A percentile compares a stretch with the other conserved stretches of the same genome.
phyloP scores from a whole-genome alignment of 2,888 invertebrate species.

The Hemicrepidius hirtus region DNA sequence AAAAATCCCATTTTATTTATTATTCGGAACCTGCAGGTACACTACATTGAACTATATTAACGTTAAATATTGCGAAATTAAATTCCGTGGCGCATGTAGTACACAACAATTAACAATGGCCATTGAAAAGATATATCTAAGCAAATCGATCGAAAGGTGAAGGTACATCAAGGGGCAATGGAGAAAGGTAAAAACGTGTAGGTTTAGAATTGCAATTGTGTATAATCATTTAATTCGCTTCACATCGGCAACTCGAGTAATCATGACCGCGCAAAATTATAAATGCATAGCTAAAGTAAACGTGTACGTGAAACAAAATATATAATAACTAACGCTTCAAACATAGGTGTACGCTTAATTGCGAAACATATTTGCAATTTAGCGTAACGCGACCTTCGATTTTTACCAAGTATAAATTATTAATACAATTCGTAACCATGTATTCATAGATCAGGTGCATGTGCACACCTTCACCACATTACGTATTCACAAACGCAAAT shows the following conservation, averaged over 20 bases:
- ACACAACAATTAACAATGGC: constrained; percentile 43
- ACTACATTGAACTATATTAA: not conserved
- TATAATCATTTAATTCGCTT: constrained; percentile 45
- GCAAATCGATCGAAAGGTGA: constrained; percentile 46
- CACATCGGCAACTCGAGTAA: constrained; percentile 42
- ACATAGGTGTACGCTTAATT: constrained; percentile 43
- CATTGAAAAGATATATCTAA: constrained; percentile 40
- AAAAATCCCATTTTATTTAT: not conserved
- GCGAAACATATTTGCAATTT: constrained; percentile 49
- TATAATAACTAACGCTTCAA: constrained; percentile 36
- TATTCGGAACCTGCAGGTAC: not conserved
- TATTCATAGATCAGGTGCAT: constrained; percentile 35
- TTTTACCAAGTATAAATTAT: constrained; percentile 38
- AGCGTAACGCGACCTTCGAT: constrained; percentile 47
- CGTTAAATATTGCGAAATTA: constrained; percentile 19
- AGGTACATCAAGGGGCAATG: constrained; percentile 44
- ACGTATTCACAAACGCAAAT: constrained; percentile 37
- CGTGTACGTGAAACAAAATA: constrained; percentile 49
- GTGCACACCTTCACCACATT: constrained; percentile 36
- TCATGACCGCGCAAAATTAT: constrained; percentile 45
- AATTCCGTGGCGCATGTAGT: constrained; percentile 26
- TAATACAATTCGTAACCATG: constrained; percentile 30
- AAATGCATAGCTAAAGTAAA: constrained; percentile 41
- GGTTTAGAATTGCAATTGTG: constrained; percentile 37
- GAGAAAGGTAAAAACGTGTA: constrained; percentile 48